phyloP scores from a whole-genome alignment of 1,140 invertebrate species.

The Pseudomyrmex flavicornis region DNA sequence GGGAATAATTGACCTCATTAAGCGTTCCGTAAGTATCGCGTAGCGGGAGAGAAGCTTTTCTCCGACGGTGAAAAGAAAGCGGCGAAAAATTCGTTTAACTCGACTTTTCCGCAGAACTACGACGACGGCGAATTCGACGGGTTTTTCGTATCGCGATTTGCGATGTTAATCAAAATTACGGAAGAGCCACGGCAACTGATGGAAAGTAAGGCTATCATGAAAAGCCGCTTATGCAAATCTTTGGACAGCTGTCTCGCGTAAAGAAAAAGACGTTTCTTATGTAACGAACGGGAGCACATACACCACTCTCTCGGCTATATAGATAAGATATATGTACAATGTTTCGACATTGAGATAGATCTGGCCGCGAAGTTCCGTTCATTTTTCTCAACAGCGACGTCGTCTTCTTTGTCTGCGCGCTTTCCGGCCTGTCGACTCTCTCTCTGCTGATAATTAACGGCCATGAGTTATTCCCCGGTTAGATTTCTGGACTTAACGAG shows the following conservation, averaged over 20 bases:
- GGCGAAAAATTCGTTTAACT: slow-evolving; percentile 45
- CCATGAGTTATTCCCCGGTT: slow-evolving; percentile 43
- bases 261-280: slow-evolving; percentile 53
- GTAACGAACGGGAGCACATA: slow-evolving; percentile 14
- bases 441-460: slow-evolving; percentile 52
- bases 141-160: slow-evolving; percentile 55
- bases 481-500: slow-evolving; percentile 38
- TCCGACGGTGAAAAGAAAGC: background rate
- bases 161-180: slow-evolving; percentile 60
- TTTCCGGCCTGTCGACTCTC: slow-evolving; percentile 29
- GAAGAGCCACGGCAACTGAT: slow-evolving; percentile 23
- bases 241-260: slow-evolving; percentile 54
- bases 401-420: slow-evolving; percentile 28
- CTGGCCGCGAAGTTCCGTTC: slow-evolving; percentile 29
- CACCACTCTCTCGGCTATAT: background rate
- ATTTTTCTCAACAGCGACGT: slow-evolving; percentile 1
- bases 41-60: background rate
- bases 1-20: slow-evolving; percentile 28
- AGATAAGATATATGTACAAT: slow-evolving; percentile 44
- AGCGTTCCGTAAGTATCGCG: slow-evolving; percentile 16
- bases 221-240: slow-evolving; percentile 60
- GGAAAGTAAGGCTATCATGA: slow-evolving; percentile 59
- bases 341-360: slow-evolving; percentile 56
- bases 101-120: background rate
- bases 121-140: slow-evolving; percentile 21